Conservation (phyloP, 2,113 vertebrate species). For the Poecile atricapillus region DNA sequence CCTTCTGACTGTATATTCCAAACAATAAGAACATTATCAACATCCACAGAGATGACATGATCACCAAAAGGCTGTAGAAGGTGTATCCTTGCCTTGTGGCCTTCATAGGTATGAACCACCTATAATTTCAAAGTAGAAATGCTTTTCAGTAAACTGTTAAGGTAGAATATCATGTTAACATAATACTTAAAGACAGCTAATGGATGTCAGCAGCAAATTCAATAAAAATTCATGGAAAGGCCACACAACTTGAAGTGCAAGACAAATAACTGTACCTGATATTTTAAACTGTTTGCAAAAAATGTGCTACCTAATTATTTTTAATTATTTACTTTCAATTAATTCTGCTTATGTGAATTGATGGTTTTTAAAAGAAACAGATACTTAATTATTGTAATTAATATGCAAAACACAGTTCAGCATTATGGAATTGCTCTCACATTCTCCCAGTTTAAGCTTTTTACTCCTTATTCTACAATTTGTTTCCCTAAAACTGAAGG, state of each 20-base stretch:
- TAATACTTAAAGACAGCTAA: background rate
- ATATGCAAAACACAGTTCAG: background rate
- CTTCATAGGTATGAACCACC: constrained; percentile 87
- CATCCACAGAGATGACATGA: constrained; percentile 90
- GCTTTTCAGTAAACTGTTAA: background rate
- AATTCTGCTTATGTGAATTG: rapidly evolving
- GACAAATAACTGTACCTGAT: background rate
- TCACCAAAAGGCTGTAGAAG: constrained; percentile 91
- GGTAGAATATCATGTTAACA: background rate
- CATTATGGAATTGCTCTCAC: background rate
- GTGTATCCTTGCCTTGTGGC: constrained; percentile 85
- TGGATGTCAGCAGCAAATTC: background rate
- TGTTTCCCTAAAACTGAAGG: background rate
- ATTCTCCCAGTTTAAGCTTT: background rate
- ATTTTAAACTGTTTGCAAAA: background rate
- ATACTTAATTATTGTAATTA: background rate
- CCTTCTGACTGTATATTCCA: constrained; percentile 90
- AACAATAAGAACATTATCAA: constrained; percentile 84
- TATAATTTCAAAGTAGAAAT: constrained; percentile 61
- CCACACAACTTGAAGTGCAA: background rate
- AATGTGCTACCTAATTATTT: background rate
- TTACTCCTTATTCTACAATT: background rate
- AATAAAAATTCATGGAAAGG: background rate
- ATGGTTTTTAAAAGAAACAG: background rate
- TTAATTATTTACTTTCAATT: background rate